phyloP scores from a whole-genome alignment of 1,140 invertebrate species.

The Anoplophora glabripennis region DNA sequence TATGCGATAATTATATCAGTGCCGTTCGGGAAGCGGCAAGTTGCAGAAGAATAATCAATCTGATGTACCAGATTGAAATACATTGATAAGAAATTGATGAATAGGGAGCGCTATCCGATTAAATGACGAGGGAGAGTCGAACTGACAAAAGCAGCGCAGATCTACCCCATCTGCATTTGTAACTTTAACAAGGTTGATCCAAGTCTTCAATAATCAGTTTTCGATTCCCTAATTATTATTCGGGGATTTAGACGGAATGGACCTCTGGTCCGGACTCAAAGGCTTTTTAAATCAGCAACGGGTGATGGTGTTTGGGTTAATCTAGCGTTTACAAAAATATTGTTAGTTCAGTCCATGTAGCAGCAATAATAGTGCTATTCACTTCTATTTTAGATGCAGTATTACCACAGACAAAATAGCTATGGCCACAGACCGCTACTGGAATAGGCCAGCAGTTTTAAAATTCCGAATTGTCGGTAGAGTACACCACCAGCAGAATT shows the following conservation, averaged over 20 bases:
- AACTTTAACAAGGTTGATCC: conserved; percentile 31
- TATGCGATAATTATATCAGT: conserved; percentile 15
- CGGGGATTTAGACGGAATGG: neutral
- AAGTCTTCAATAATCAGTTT: conserved; percentile 27
- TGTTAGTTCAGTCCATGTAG: no score
- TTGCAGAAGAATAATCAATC: conserved; percentile 18
- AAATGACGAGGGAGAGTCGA: conserved; percentile 21
- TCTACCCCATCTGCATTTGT: conserved; percentile 30
- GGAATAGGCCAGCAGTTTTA: no score
- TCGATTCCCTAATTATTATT: conserved; percentile 27
- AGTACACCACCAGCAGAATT: no score
- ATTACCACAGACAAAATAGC: no score
- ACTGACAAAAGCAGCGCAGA: conserved; percentile 25
- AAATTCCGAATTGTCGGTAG: no score
- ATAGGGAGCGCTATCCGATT: conserved; percentile 27
- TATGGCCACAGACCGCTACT: no score
- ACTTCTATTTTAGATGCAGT: no score
- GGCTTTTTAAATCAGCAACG: no score
- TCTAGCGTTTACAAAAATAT: no score
- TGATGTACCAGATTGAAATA: conserved; percentile 23
- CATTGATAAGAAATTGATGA: conserved; percentile 29
- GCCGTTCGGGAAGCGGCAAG: neutral
- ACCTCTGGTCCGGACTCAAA: no score
- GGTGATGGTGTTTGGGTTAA: no score
- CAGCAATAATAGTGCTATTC: no score